Conservation (phyloP, 1,140 invertebrate genomes). For the Anthonomus grandis region DNA sequence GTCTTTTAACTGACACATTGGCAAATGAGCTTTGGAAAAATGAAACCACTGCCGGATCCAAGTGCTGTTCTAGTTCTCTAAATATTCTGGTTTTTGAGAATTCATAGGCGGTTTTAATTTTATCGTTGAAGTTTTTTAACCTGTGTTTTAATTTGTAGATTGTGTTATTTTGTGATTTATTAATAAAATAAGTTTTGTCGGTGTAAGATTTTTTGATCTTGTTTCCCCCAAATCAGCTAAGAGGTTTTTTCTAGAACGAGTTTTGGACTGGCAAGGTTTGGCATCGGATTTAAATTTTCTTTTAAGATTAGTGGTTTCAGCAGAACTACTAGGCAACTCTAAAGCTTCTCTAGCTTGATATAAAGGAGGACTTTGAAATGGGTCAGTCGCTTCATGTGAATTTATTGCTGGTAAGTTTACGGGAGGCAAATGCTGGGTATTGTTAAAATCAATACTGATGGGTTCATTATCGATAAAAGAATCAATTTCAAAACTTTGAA, state of each 20-base stretch:
- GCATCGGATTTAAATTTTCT: no score
- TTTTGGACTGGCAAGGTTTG: background rate
- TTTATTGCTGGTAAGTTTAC: background rate
- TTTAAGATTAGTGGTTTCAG: no score
- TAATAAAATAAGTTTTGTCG: background rate
- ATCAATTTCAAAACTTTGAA: background rate
- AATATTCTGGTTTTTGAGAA: conserved; percentile 1
- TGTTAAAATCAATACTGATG: background rate
- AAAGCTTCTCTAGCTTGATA: no score
- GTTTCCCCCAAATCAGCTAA: background rate
- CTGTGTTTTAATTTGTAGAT: background rate
- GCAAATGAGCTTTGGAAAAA: background rate
- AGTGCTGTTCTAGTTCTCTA: background rate
- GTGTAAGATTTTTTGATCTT: background rate
- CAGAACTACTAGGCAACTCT: no score
- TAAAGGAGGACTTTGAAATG: background rate
- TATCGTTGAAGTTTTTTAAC: background rate
- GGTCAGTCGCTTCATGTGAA: background rate
- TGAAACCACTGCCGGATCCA: conserved; percentile 1
- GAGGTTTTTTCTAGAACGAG: background rate
- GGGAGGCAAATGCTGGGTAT: background rate
- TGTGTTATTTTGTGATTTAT: conserved; percentile 5
- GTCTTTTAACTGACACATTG: conserved; percentile 1
- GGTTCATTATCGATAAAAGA: background rate
- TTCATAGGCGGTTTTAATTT: conserved; percentile 3